These are phyloP conservation scores for Beris chalybata DNA, from an alignment of 2,888 invertebrate species.

Conservation along the genomic window DNA sequence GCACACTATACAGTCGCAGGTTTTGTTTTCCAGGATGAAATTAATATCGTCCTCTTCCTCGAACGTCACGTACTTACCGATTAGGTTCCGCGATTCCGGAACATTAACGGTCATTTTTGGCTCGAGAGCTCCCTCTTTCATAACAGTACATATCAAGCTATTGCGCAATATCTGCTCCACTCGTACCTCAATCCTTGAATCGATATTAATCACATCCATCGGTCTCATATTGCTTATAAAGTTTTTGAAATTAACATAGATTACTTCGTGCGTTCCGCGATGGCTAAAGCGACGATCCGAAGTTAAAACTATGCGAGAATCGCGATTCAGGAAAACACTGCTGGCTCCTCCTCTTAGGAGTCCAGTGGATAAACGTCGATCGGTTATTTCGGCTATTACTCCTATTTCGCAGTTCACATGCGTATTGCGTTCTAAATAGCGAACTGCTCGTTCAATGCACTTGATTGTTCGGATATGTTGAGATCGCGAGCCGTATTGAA, in stretches of 20 bases:
- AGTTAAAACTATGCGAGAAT: slow-evolving; percentile 30
- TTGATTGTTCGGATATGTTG: slow-evolving; percentile 9
- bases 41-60: slow-evolving; percentile 29
- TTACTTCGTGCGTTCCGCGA: slow-evolving; percentile 20
- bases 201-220: slow-evolving; percentile 28
- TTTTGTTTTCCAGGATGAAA: slow-evolving; percentile 25
- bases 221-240: neutral
- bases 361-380: slow-evolving; percentile 27
- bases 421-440: neutral
- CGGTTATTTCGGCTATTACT: slow-evolving; percentile 29
- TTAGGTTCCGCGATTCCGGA: neutral
- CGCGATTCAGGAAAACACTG: slow-evolving; percentile 28
- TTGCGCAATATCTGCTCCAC: neutral
- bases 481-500: slow-evolving; percentile 25
- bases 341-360: slow-evolving; percentile 5
- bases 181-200: slow-evolving; percentile 12
- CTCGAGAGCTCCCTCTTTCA: slow-evolving; percentile 14
- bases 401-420: slow-evolving; percentile 9
- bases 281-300: slow-evolving; percentile 28
- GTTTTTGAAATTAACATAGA: slow-evolving; percentile 29
- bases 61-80: slow-evolving; percentile 11
- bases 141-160: slow-evolving; percentile 22
- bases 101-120: slow-evolving; percentile 19
- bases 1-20: slow-evolving; percentile 32
- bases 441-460: slow-evolving; percentile 27